These are phyloP conservation scores for Heterodera carotae DNA, from an alignment of 1,140 invertebrate species.

Conservation along the genomic window DNA sequence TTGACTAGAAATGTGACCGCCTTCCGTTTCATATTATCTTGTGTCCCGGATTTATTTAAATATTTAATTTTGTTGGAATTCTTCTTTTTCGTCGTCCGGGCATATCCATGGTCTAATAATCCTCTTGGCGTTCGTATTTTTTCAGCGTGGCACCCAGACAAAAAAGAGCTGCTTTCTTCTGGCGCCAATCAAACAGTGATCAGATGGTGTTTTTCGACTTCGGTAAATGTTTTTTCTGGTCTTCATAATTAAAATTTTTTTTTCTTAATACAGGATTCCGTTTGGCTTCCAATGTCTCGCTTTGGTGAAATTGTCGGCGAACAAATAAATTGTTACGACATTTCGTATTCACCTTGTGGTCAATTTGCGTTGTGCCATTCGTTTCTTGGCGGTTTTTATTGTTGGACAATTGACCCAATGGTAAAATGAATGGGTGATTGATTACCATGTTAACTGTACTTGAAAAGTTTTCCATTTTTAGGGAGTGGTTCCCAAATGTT, in stretches of 20 bases:
- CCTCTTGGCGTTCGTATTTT: too few relatives aligned
- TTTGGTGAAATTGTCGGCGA: constrained; percentile 83
- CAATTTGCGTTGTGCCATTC: constrained; percentile 79
- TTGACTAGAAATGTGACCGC: too few relatives aligned
- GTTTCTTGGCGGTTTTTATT: constrained; percentile 87
- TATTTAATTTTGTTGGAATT: too few relatives aligned
- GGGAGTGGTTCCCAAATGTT: constrained; percentile 78
- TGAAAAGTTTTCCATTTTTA: constrained; percentile 67
- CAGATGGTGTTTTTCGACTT: constrained; percentile 77
- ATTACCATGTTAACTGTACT: too few relatives aligned
- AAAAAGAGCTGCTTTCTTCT: constrained; percentile 72
- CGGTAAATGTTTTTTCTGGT: not conserved
- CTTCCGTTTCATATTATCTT: too few relatives aligned
- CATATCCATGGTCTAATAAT: too few relatives aligned
- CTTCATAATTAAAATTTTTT: not conserved
- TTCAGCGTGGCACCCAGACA: not conserved
- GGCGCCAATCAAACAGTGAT: constrained; percentile 67
- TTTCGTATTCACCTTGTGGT: constrained; percentile 76
- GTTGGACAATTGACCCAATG: constrained; percentile 73
- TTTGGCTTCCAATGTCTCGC: constrained; percentile 79
- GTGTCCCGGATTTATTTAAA: too few relatives aligned
- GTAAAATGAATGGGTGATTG: not conserved
- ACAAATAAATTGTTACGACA: constrained; percentile 86
- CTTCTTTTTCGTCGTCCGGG: too few relatives aligned
- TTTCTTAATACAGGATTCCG: constrained; percentile 65